phyloP scores from a whole-genome alignment of 2,797 vertebrate species.

The Neoniphon sammara region DNA sequence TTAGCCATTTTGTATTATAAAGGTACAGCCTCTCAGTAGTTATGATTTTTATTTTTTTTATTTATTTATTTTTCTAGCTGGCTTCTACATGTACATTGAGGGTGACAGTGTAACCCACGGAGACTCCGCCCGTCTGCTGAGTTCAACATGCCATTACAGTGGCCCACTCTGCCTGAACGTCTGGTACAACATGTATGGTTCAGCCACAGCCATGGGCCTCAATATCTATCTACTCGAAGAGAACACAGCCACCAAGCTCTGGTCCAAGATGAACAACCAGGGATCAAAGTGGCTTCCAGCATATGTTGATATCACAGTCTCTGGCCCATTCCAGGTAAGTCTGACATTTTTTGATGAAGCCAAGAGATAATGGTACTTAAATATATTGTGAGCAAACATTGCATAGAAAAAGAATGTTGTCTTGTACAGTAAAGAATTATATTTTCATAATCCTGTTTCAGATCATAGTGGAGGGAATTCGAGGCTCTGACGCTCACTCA shows the following conservation, averaged over 20 bases:
- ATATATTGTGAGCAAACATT: not conserved
- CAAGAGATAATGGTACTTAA: not conserved
- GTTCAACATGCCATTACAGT: constrained; percentile 72
- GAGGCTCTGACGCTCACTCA: constrained; percentile 79
- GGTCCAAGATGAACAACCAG: constrained; percentile 76
- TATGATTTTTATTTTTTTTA: too few relatives aligned
- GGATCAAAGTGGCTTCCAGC: constrained; percentile 79
- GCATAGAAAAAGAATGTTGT: not conserved
- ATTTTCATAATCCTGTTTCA: constrained; percentile 52
- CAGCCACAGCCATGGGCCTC: constrained; percentile 77
- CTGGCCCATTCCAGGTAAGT: constrained; percentile 76
- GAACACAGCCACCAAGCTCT: constrained; percentile 61
- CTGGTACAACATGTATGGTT: constrained; percentile 88
- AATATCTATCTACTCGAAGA: constrained; percentile 72
- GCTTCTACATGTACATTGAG: constrained; percentile 84
- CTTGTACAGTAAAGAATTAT: not conserved
- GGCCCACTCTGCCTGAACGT: constrained; percentile 84
- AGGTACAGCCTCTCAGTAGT: constrained; percentile 1
- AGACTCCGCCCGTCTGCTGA: constrained; percentile 81
- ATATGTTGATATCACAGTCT: constrained; percentile 66
- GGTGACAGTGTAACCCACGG: constrained; percentile 69
- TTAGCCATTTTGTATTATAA: constrained; percentile 1
- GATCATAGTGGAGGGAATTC: constrained; percentile 85
- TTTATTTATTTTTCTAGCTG: constrained; percentile 66
- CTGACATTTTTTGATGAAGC: not conserved